Percentiles rank a stretch among this genome's conserved stretches.
Conservation (phyloP, 2,797 vertebrate species). For the Trichosurus vulpecula region DNA sequence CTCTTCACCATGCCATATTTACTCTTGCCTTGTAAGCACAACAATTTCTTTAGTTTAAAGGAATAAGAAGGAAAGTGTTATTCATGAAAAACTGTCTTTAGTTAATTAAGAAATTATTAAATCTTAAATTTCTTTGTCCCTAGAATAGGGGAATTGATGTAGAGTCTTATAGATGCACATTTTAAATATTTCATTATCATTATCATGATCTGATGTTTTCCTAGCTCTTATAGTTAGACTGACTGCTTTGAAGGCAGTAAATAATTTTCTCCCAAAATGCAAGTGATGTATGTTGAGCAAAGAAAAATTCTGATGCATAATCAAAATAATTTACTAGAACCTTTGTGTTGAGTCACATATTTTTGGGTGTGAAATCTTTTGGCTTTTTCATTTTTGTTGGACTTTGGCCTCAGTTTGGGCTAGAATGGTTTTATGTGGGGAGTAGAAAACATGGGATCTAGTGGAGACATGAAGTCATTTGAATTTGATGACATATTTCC, state of each 20-base stretch:
- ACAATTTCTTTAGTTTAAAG: neutral
- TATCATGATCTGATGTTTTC: conserved; percentile 23
- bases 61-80: neutral
- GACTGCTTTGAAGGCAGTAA: conserved; percentile 4
- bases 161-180: conserved; percentile 9
- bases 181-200: conserved; percentile 6
- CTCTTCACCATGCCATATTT: neutral
- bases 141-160: conserved; percentile 28
- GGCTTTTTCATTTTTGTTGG: neutral
- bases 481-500: neutral
- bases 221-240: neutral
- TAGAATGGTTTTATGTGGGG: neutral
- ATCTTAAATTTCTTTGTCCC: conserved; percentile 16
- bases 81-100: conserved; percentile 28
- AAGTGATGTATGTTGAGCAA: neutral
- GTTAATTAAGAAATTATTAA: conserved; percentile 45
- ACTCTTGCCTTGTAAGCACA: neutral
- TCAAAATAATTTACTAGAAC: neutral
- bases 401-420: neutral
- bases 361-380: neutral
- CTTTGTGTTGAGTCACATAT: neutral
- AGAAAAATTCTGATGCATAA: neutral
- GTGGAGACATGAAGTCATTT: neutral
- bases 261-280: neutral
- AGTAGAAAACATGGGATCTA: neutral